Evolutionary conservation across 2,888 invertebrate species (phyloP).

Genomic region (Rhaphigaster nebulosa): DNA sequence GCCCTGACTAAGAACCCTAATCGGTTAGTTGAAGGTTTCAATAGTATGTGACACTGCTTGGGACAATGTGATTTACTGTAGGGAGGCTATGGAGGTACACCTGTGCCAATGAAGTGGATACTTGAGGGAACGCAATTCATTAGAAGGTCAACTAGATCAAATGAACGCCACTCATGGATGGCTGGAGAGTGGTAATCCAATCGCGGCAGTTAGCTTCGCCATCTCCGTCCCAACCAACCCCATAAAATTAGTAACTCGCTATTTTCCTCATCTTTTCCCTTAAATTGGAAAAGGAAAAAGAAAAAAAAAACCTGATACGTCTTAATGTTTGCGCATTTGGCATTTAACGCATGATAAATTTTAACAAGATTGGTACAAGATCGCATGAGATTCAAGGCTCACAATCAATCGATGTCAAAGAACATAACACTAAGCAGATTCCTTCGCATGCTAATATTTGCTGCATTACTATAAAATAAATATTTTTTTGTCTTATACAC

Average conservation of each 20-base stretch:
- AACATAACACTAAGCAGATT: no score
- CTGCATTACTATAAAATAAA: no score
- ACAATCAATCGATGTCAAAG: no score
- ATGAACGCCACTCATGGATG: slow-evolving; percentile 36
- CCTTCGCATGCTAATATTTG: no score
- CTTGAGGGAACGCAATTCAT: slow-evolving; percentile 45
- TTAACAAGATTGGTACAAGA: no score
- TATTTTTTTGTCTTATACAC: no score
- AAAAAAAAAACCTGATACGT: no score
- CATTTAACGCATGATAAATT: no score
- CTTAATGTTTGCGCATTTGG: no score
- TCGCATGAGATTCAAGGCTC: no score
- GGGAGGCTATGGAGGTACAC: not conserved
- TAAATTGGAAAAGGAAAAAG: not conserved
- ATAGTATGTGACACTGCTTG: not conserved
- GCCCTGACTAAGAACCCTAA: not conserved
- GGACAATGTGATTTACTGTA: not conserved
- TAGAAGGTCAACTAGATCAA: slow-evolving; percentile 46
- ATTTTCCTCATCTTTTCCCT: not conserved
- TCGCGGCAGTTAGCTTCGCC: not conserved
- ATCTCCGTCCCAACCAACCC: not conserved
- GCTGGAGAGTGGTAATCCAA: slow-evolving; percentile 36
- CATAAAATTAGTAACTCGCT: not conserved
- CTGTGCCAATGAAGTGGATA: slow-evolving; percentile 39
- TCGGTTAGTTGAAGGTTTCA: not conserved